A percentile compares a stretch with the other conserved stretches of the same genome.
Conservation (phyloP, 2,888 invertebrate genomes). For the Ochropleura plecta region DNA sequence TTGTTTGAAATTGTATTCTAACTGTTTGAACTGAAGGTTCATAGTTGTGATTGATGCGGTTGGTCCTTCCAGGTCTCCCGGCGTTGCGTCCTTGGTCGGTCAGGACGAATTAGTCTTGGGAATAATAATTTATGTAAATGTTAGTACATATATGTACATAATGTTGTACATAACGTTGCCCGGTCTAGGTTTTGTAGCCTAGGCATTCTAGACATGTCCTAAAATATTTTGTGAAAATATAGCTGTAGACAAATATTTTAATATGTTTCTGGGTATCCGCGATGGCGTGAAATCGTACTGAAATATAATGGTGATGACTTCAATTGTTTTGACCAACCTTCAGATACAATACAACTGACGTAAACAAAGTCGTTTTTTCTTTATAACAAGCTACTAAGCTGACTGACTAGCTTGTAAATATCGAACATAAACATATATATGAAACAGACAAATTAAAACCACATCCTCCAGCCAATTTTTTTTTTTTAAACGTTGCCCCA, state of each 20-base stretch:
- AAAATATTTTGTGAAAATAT: constrained; percentile 66
- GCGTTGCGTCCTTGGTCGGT: constrained; percentile 84
- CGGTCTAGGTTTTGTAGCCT: constrained; percentile 62
- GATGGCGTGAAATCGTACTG: background rate
- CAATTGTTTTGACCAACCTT: constrained; percentile 1
- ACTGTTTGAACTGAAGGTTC: constrained; percentile 28
- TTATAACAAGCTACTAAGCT: background rate
- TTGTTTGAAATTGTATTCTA: constrained; percentile 60
- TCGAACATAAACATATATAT: background rate
- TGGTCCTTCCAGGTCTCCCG: constrained; percentile 83
- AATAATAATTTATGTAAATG: constrained; percentile 90
- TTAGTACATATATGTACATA: constrained; percentile 76
- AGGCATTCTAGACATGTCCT: constrained; percentile 62
- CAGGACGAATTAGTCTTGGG: constrained; percentile 89
- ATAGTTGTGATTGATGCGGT: constrained; percentile 54
- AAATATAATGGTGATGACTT: background rate
- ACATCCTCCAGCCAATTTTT: background rate
- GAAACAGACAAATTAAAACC: background rate
- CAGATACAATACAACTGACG: background rate
- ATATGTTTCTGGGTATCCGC: background rate
- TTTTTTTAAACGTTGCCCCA: too few species aligned
- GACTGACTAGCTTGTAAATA: too few species aligned
- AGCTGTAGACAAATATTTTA: constrained; percentile 29
- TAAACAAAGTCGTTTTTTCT: background rate
- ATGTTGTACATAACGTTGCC: constrained; percentile 68